A percentile compares a stretch with the other conserved stretches of the same genome.
These are phyloP conservation scores for Menura novaehollandiae DNA, from an alignment of 2,113 vertebrate genomes.

Conservation along the genomic window DNA sequence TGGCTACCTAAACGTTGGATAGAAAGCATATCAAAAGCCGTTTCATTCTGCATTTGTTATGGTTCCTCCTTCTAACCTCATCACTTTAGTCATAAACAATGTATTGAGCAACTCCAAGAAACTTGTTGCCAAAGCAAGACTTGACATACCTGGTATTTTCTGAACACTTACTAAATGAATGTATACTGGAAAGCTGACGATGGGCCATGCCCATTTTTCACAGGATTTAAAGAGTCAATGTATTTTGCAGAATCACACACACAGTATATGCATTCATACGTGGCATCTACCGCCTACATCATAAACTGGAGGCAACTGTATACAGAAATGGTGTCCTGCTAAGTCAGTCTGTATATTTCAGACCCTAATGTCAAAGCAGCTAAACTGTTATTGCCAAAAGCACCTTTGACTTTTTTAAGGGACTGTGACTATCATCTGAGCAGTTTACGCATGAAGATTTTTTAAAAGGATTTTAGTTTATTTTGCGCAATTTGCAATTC, in stretches of 20 bases:
- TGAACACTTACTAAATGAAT: not conserved
- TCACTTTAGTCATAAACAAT: not conserved
- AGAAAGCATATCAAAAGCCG: not conserved
- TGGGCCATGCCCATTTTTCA: not conserved
- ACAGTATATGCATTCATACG: not conserved
- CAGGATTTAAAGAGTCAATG: not conserved
- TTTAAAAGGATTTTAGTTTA: not conserved
- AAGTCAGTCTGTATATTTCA: not conserved
- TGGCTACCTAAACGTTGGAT: not conserved
- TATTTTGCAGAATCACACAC: not conserved
- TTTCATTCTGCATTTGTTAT: not conserved
- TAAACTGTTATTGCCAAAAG: not conserved
- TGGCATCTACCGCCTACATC: not conserved
- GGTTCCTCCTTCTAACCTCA: not conserved
- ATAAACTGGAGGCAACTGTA: not conserved
- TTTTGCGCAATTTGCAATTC: not conserved
- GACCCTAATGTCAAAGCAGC: not conserved
- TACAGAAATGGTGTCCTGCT: not conserved
- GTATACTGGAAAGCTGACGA: not conserved
- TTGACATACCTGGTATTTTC: not conserved
- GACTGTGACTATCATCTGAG: not conserved
- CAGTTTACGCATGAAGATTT: not conserved
- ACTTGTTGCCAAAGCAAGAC: not conserved
- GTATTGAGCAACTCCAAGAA: not conserved
- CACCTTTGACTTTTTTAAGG: not conserved